phyloP scores from a whole-genome alignment of 2,113 vertebrate genomes.

The Thinocorus orbignyianus region DNA sequence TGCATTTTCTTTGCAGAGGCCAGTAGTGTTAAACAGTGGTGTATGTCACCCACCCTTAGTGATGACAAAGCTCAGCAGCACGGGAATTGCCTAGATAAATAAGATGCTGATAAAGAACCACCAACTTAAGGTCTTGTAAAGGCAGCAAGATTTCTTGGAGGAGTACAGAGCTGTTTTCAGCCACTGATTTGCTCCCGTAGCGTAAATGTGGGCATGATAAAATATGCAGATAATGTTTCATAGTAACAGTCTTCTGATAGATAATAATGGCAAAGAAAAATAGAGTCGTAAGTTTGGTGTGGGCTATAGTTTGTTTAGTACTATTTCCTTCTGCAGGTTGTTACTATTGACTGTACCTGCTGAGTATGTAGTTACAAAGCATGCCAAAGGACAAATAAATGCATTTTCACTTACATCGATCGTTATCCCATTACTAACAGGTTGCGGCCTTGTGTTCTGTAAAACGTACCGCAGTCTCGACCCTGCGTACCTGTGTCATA shows the following conservation, averaged over 20 bases:
- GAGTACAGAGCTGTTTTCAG: not conserved
- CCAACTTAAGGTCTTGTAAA: not conserved
- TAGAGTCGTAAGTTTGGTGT: not conserved
- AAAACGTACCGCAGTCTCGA: fast-evolving
- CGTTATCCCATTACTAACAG: not conserved
- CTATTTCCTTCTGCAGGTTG: not conserved
- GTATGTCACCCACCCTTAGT: not conserved
- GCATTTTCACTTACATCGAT: not conserved
- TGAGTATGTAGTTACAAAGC: not conserved
- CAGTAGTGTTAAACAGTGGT: not conserved
- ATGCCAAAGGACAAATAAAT: not conserved
- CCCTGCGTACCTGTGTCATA: not conserved
- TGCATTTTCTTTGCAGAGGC: not conserved
- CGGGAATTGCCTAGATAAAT: not conserved
- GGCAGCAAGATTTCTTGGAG: not conserved
- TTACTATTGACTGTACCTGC: not conserved
- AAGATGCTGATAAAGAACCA: conserved; percentile 1
- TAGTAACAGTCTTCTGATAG: conserved; percentile 5
- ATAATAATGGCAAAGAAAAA: conserved; percentile 15
- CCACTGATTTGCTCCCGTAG: not conserved
- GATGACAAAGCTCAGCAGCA: not conserved
- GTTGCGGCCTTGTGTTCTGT: not conserved
- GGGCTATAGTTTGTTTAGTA: not conserved
- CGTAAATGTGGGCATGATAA: conserved; percentile 8
- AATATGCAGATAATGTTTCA: not conserved